Percentiles rank a stretch among this genome's conserved stretches.
Conservation (phyloP, 2,888 invertebrate species). For the Prosapia bicincta region DNA sequence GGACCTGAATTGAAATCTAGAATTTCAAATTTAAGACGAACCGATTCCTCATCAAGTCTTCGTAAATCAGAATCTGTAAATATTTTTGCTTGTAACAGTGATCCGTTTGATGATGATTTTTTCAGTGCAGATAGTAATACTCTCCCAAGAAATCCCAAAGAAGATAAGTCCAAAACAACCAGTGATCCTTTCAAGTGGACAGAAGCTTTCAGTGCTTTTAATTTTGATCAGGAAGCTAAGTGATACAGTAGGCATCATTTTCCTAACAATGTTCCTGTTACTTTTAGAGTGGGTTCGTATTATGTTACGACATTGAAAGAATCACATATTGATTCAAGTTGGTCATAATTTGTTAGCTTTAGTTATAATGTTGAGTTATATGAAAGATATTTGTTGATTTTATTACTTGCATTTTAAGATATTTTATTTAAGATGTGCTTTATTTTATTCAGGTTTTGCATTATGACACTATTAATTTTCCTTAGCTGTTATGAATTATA, state of each 20-base stretch:
- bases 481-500: too few relatives aligned
- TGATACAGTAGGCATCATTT: conserved; percentile 23
- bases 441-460: not conserved
- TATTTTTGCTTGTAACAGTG: conserved; percentile 80
- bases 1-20: conserved; percentile 28
- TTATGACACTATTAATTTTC: too few relatives aligned
- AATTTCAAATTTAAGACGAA: conserved; percentile 31
- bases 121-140: conserved; percentile 49
- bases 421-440: not conserved
- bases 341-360: conserved; percentile 16
- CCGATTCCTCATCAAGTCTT: conserved; percentile 39
- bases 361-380: not conserved
- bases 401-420: not conserved
- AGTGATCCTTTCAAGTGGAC: conserved; percentile 47
- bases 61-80: conserved; percentile 86
- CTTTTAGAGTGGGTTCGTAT: conserved; percentile 18
- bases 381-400: not conserved
- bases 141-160: conserved; percentile 19
- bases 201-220: conserved; percentile 50
- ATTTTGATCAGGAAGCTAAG: conserved; percentile 42
- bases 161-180: conserved; percentile 29
- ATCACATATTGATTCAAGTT: conserved; percentile 25
- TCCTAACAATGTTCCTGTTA: conserved; percentile 17
- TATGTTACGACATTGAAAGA: conserved; percentile 21
- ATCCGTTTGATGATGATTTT: conserved; percentile 89